Base-by-base conservation (phyloP, 2,888 invertebrate species). In the Ctena decussata region DNA sequence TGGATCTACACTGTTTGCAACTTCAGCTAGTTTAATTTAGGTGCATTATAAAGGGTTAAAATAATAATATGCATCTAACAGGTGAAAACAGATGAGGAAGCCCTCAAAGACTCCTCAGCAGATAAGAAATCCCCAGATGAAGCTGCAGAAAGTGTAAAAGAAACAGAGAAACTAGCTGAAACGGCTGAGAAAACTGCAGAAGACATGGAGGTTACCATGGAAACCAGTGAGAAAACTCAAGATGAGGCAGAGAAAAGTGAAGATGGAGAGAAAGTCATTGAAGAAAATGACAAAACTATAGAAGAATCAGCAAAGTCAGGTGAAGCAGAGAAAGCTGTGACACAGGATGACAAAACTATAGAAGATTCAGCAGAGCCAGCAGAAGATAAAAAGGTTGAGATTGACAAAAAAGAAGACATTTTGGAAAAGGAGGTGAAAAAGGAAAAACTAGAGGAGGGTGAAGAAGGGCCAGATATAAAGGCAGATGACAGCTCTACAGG, bases 381-480 rank as follows among this genome's bases (percentile, higher is more conserved):
- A n/a, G n/a, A n/a, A n/a, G n/a, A 32, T n/a, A 76, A 71, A 49
- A 77, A 72, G 53, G 18, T 74, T 24, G 65, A 71, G 11, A 60
- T 30, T 18, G 71, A 71, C 30, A 49, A 80, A 27, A 75, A 60
- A 37, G 73, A 21, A 18, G 49, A 44, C 21, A 37, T 37, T 46
- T 39, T 77, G 65, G 80, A 69, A 69, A 49, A 46, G 18, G 46
- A 12, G 8, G 18, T 21, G 46, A 46, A 46, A 46, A n/a, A 46
- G 3, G 46, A 15, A 21, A 15, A 3, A 46, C 8, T n/a, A 41
- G 15, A 41, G 41, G 41, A 41, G 41, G 15, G 6, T 11, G 15
- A 41, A 41, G 8, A 41, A 41, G 41, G 15, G 41, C 6, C 41
- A 41, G 6, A 11, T 6, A 15, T 15, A 11, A 41, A 41, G 15